Conservation (phyloP, 2,113 vertebrate species). For the Chroicocephalus ridibundus region DNA sequence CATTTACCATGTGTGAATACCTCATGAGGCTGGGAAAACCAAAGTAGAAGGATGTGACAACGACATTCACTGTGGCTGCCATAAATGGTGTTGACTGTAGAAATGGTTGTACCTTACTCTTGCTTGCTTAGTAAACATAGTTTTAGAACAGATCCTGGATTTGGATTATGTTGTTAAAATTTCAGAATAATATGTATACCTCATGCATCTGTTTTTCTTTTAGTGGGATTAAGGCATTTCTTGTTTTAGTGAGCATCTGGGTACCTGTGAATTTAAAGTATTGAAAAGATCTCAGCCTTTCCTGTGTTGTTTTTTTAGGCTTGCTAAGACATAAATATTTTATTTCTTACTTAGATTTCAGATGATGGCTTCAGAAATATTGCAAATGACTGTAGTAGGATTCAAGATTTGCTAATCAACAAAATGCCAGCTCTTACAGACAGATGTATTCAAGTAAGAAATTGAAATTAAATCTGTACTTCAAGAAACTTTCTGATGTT, state of each 20-base stretch:
- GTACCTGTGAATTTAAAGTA: neutral
- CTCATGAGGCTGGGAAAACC: neutral
- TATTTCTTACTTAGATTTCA: conserved; percentile 74
- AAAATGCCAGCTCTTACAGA: conserved; percentile 83
- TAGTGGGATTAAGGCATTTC: neutral
- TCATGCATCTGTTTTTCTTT: neutral
- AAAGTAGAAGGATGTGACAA: neutral
- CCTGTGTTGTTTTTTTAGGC: neutral
- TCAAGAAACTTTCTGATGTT: neutral
- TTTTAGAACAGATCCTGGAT: neutral
- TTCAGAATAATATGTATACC: neutral
- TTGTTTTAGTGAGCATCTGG: neutral
- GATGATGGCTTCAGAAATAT: conserved; percentile 80
- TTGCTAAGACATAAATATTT: neutral
- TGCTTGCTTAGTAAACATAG: neutral
- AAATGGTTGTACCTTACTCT: neutral
- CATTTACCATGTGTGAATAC: neutral
- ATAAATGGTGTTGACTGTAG: neutral
- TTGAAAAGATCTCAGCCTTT: neutral
- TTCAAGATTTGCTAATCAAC: conserved; percentile 79
- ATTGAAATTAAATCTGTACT: neutral
- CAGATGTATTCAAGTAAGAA: conserved; percentile 80
- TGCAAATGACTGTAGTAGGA: conserved; percentile 73
- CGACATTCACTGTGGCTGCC: neutral
- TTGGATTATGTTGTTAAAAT: neutral